Evolutionary conservation across 2,888 invertebrate genomes (phyloP).

Genomic region (Athripsodes cinereus): DNA sequence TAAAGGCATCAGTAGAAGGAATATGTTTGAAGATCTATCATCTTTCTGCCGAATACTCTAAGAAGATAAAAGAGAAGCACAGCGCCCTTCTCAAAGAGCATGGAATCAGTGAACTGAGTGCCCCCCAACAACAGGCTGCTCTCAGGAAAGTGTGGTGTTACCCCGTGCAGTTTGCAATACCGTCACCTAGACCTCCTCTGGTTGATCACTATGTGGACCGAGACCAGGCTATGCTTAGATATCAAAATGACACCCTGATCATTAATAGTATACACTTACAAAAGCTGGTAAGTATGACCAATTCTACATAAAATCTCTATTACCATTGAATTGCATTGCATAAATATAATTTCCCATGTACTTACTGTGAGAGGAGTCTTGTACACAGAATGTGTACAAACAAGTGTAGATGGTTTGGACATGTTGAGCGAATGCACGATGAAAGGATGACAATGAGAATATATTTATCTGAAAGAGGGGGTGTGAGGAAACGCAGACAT

Average conservation of each 20-base stretch:
- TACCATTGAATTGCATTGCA: too few relatives aligned
- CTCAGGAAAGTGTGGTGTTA: conserved; percentile 93
- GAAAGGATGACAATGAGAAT: too few relatives aligned
- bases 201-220: conserved; percentile 83
- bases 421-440: too few relatives aligned
- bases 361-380: too few relatives aligned
- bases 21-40: conserved; percentile 92
- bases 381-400: too few relatives aligned
- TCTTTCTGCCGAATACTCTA: conserved; percentile 84
- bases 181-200: conserved; percentile 77
- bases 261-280: conserved; percentile 86
- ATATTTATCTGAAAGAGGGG: too few relatives aligned
- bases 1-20: conserved; percentile 90
- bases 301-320: too few relatives aligned
- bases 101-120: conserved; percentile 65
- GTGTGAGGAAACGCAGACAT: too few relatives aligned
- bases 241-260: conserved; percentile 78
- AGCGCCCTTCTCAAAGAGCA: conserved; percentile 80
- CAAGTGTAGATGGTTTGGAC: too few relatives aligned
- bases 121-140: conserved; percentile 61
- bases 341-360: too few relatives aligned
- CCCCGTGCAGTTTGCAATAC: conserved; percentile 84
- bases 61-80: conserved; percentile 85
- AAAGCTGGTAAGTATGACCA: conserved; percentile 66
- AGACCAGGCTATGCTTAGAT: conserved; percentile 80